Conservation (phyloP, 2,797 vertebrate species). For the Loriculus beryllinus region DNA sequence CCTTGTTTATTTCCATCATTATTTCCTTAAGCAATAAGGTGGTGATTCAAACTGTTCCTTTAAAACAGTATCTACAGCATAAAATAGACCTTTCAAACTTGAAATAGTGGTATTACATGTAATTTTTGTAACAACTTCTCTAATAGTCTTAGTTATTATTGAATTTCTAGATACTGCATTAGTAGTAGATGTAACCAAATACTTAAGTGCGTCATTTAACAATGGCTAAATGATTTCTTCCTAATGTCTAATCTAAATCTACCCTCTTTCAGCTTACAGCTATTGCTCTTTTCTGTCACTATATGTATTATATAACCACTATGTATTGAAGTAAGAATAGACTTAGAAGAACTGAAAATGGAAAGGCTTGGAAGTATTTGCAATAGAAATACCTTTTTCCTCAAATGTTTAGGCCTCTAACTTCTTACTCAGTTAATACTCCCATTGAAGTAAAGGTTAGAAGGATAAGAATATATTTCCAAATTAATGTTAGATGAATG, state of each 20-base stretch:
- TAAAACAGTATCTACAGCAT: neutral
- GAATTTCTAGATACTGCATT: neutral
- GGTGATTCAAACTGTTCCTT: neutral
- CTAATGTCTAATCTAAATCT: neutral
- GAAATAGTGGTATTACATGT: neutral
- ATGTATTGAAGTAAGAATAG: neutral
- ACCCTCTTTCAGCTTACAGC: neutral
- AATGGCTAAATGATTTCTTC: neutral
- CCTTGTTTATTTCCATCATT: neutral
- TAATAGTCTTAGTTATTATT: neutral
- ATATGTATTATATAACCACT: neutral
- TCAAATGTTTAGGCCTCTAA: neutral
- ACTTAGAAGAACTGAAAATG: neutral
- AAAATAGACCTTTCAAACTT: neutral
- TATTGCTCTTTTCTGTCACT: neutral
- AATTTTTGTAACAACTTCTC: neutral
- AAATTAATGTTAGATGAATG: too few species aligned
- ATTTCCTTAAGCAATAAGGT: neutral
- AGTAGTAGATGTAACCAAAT: neutral
- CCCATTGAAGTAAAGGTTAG: neutral
- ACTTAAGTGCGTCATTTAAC: neutral
- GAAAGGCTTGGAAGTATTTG: neutral
- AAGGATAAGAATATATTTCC: too few species aligned
- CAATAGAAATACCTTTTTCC: neutral
- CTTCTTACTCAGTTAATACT: neutral